Base-by-base conservation (phyloP, 2,888 invertebrate species). In the Alviniconcha strummeri region DNA sequence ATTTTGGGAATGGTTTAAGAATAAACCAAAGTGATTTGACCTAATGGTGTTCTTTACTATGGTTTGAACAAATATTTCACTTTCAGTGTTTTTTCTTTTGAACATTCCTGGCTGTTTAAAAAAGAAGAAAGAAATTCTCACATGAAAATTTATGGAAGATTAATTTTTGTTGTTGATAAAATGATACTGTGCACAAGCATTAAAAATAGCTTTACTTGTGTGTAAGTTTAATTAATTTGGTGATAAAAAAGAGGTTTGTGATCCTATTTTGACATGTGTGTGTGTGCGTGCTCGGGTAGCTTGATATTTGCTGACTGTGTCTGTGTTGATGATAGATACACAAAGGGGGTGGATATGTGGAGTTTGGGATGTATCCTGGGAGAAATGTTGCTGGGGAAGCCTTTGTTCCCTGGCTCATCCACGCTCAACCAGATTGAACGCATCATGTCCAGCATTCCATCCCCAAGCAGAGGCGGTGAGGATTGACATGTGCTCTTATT, bases 341-440 rank as follows among this genome's bases (percentile, higher is more conserved):
- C 98, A 0, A 98, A 98, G 94, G 98, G 98, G 60, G 98, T 99
- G 87, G 99, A 99, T 93, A 98, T 99, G 97, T 99, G 99, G 99
- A 98, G 98, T 85, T 94, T 98, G 86, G 99, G 99, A 36, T 99
- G 99, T 93, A 99, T 99, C 90, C 95, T 99, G 78, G 99, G 97
- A 0, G 99, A 99, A 95, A 98, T 99, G 98, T 94, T 98, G 86
- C 95, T 97, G 0, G 97, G 98, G 4, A 97, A 97, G 92, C 98
- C 99, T 0, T 94, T 99, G 79, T 99, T 99, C 94, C 98, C 98
- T 0, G 99, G 99, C 56, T 96, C 97, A 0, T 98, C 98, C 17
- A 98, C 99, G 0, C 96, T 99, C 77, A 98, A 99, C 94, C 99
- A 99, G 95, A 96, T 99, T 86, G 97, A 98, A 93, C 95, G 96